These are phyloP conservation scores for Bostrychus sinensis DNA, from an alignment of 2,113 vertebrate species.

Conservation along the genomic window DNA sequence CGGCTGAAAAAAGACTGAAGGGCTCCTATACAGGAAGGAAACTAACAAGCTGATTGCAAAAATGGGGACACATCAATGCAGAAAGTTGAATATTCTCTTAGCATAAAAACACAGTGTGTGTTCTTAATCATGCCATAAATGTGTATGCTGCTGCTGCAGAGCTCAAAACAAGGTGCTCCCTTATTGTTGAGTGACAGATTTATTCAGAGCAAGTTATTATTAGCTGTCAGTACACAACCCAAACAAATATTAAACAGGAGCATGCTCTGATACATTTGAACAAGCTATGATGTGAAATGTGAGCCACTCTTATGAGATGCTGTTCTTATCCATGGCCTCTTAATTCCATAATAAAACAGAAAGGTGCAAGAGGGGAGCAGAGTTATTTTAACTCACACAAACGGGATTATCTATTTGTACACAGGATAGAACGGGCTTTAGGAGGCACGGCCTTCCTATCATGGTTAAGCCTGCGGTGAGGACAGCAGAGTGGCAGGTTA, in stretches of 20 bases:
- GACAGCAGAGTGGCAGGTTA: constrained; percentile 48
- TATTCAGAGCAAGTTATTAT: constrained; percentile 51
- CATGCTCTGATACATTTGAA: constrained; percentile 35
- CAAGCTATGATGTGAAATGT: constrained; percentile 31
- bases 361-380: constrained; percentile 34
- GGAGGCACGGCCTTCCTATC: constrained; percentile 49
- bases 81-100: background rate
- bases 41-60: constrained; percentile 20
- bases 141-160: constrained; percentile 18
- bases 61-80: constrained; percentile 12
- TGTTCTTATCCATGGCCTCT: constrained; percentile 40
- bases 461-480: constrained; percentile 38
- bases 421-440: constrained; percentile 51
- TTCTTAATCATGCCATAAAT: constrained; percentile 37
- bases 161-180: constrained; percentile 31
- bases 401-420: constrained; percentile 67
- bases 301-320: constrained; percentile 44
- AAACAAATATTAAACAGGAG: constrained; percentile 54
- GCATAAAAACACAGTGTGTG: background rate
- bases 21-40: constrained; percentile 22
- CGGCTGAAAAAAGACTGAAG: constrained; percentile 41
- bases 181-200: constrained; percentile 47
- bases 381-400: constrained; percentile 60
- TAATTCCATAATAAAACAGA: constrained; percentile 50
- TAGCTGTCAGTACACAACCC: constrained; percentile 38